Evolutionary conservation across 2,888 invertebrate species (phyloP).

Genomic region (Dasysyrphus albostriatus): DNA sequence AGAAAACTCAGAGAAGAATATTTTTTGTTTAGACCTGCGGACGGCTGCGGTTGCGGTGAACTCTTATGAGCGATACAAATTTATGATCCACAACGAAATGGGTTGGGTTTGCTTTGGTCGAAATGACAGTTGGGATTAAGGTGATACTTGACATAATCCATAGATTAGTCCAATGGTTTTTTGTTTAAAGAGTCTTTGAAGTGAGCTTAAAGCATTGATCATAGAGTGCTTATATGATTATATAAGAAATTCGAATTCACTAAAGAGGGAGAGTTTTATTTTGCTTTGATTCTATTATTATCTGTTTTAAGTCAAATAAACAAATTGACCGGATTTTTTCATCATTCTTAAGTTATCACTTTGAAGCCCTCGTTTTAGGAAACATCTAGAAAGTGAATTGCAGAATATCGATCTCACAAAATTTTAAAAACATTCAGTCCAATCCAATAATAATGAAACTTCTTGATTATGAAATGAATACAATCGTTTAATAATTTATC

Average conservation of each 20-base stretch:
- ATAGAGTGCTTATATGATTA: background rate
- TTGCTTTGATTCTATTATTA: background rate
- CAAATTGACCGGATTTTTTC: no score
- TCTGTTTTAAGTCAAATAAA: no score
- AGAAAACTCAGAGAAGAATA: background rate
- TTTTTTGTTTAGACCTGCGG: background rate
- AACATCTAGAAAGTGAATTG: no score
- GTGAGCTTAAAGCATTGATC: no score
- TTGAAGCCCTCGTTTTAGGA: no score
- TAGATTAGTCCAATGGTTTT: background rate
- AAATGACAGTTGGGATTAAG: background rate
- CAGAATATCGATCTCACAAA: background rate
- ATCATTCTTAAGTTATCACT: no score
- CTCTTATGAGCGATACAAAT: slow-evolving; percentile 48
- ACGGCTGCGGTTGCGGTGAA: background rate
- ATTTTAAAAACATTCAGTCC: background rate
- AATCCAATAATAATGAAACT: no score
- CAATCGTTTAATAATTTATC: background rate
- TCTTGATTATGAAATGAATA: background rate
- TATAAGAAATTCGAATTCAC: no score
- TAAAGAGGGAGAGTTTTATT: background rate
- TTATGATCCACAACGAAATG: slow-evolving; percentile 50
- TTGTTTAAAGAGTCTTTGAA: background rate
- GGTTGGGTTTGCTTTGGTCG: background rate
- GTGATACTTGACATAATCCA: slow-evolving; percentile 38